These are phyloP conservation scores for Iguana delicatissima DNA, from an alignment of 2,797 vertebrate genomes.

Conservation along the genomic window DNA sequence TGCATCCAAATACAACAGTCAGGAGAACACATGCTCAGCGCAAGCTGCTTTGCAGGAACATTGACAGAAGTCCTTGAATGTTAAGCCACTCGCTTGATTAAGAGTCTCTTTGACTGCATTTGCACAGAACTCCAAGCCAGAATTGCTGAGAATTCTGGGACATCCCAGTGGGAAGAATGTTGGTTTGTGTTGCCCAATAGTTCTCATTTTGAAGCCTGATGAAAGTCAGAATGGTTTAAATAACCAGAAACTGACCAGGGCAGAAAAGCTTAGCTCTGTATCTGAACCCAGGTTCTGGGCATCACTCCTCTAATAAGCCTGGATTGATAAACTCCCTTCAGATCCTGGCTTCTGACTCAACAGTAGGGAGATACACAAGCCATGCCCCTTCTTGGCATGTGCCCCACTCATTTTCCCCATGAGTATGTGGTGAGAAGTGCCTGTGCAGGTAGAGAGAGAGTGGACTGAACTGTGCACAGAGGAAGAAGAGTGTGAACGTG, in stretches of 20 bases:
- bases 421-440: no score
- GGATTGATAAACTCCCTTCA: neutral
- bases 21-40: neutral
- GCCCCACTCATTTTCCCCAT: no score
- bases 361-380: no score
- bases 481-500: no score
- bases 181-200: neutral
- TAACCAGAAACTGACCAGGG: neutral
- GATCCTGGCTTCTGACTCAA: neutral
- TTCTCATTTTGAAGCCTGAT: neutral
- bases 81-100: no score
- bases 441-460: no score
- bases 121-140: neutral
- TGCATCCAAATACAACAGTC: neutral
- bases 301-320: neutral
- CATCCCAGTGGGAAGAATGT: neutral
- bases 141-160: no score
- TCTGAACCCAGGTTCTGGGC: neutral
- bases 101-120: neutral
- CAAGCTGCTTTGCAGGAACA: neutral
- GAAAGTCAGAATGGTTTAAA: neutral
- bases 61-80: neutral
- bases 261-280: neutral
- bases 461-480: no score
- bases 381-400: no score